A percentile compares a stretch with the other conserved stretches of the same genome.
These are phyloP conservation scores for Parthenolecanium corni DNA, from an alignment of 2,888 invertebrate species.

Conservation along the genomic window DNA sequence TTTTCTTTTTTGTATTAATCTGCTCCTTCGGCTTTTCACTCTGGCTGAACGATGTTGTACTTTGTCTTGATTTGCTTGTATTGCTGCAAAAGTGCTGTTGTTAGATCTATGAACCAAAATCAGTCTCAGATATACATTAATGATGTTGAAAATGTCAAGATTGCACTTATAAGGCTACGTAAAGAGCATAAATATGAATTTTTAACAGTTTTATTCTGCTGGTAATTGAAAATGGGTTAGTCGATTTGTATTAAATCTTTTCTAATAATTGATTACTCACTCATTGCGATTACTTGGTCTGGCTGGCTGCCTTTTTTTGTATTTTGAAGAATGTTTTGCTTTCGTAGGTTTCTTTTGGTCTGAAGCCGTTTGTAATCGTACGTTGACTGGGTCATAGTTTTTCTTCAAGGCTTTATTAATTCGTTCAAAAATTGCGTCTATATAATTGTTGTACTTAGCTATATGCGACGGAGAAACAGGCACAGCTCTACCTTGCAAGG, in stretches of 20 bases:
- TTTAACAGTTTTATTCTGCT: too few species aligned
- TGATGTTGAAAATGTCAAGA: too few species aligned
- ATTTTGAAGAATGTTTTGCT: constrained; percentile 20
- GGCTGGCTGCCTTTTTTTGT: constrained; percentile 23
- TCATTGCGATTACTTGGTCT: neutral
- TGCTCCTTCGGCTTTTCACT: constrained; percentile 2
- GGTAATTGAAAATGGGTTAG: too few species aligned
- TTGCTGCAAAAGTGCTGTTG: too few species aligned
- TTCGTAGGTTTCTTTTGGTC: constrained; percentile 37
- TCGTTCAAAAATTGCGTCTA: constrained; percentile 67
- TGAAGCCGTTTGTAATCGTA: constrained; percentile 49
- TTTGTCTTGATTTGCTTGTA: too few species aligned
- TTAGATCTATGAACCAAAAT: too few species aligned
- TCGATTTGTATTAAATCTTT: too few species aligned
- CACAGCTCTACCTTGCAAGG: constrained; percentile 38
- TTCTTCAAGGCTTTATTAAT: constrained; percentile 68
- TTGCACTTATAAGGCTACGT: too few species aligned
- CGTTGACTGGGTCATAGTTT: constrained; percentile 75
- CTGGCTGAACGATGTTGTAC: neutral
- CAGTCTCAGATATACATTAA: too few species aligned
- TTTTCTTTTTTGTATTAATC: constrained; percentile 1
- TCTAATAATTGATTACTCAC: too few species aligned
- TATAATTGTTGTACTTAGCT: constrained; percentile 72
- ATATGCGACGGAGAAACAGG: constrained; percentile 58
- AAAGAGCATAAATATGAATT: too few species aligned